These are phyloP conservation scores for Halocaridina rubra DNA, from an alignment of 2,888 invertebrate genomes.

Conservation along the genomic window DNA sequence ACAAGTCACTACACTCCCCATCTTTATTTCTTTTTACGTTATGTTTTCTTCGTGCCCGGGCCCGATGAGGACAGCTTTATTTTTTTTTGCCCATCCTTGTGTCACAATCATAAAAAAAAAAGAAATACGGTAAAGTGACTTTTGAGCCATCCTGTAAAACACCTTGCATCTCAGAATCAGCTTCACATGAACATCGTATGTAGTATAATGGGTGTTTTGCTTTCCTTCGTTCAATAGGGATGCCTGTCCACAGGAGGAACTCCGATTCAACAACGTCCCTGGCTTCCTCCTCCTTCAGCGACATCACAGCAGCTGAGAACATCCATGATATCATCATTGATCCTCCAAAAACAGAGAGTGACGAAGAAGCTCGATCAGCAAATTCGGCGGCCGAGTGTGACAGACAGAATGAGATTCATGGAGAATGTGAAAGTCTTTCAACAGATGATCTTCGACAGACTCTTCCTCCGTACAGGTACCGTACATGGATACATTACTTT, in stretches of 20 bases:
- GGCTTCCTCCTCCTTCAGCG: conserved; percentile 37
- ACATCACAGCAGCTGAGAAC: not conserved
- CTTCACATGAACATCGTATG: too few species aligned
- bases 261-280: conserved; percentile 35
- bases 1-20: too few species aligned
- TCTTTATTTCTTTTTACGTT: too few species aligned
- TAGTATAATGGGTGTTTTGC: too few species aligned
- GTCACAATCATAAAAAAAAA: too few species aligned
- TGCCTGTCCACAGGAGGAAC: conserved; percentile 35
- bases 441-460: not conserved
- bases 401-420: not conserved
- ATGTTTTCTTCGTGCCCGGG: too few species aligned
- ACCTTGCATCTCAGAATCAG: too few species aligned
- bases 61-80: too few species aligned
- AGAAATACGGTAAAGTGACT: too few species aligned
- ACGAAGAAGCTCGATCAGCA: conserved; percentile 30
- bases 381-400: conserved; percentile 47
- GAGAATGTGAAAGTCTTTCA: not conserved
- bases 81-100: too few species aligned
- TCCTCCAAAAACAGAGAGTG: conserved; percentile 2
- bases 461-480: not conserved
- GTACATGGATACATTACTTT: not conserved
- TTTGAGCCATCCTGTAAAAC: too few species aligned
- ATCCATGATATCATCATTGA: not conserved
- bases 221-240: conserved; percentile 4